Conservation (phyloP, 1,140 invertebrate genomes). For the Macrosteles quadrilineatus region DNA sequence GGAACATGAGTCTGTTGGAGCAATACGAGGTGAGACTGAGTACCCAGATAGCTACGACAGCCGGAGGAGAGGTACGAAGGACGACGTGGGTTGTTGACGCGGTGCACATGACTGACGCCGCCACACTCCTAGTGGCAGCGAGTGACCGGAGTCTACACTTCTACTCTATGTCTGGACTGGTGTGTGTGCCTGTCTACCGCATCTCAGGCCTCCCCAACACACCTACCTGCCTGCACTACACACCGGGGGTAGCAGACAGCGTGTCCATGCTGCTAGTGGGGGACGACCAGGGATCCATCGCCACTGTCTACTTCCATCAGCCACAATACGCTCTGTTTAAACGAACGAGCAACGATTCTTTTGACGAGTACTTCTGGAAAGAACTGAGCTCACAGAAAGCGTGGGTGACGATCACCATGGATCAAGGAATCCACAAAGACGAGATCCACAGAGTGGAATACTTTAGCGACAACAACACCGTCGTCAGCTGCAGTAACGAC, state of each 20-base stretch:
- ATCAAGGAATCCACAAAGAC: slow-evolving; percentile 50
- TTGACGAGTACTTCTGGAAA: slow-evolving; percentile 58
- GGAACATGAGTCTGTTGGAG: slow-evolving; percentile 51
- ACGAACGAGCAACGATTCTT: slow-evolving; percentile 52
- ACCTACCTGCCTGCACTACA: slow-evolving; percentile 34
- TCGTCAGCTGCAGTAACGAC: slow-evolving; percentile 56
- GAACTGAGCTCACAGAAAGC: slow-evolving; percentile 51
- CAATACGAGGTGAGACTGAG: slow-evolving; percentile 50
- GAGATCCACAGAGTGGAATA: slow-evolving; percentile 49
- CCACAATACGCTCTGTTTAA: slow-evolving; percentile 51
- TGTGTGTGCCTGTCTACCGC: slow-evolving; percentile 54
- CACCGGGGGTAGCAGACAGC: not conserved
- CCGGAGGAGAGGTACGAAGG: not conserved
- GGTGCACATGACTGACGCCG: slow-evolving; percentile 54
- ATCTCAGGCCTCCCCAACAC: slow-evolving; percentile 49
- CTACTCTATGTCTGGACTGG: slow-evolving; percentile 55
- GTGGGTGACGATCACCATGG: slow-evolving; percentile 46
- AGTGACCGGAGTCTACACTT: slow-evolving; percentile 57
- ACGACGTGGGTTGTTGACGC: slow-evolving; percentile 58
- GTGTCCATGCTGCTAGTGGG: slow-evolving; percentile 53
- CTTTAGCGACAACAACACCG: slow-evolving; percentile 47
- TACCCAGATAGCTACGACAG: not conserved
- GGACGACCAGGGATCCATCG: slow-evolving; percentile 53
- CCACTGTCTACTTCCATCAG: slow-evolving; percentile 52
- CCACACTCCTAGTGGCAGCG: slow-evolving; percentile 52